Base-by-base conservation (phyloP, 37 sponge, comb jelly and placozoan genomes). In the Haliclona indistincta region DNA sequence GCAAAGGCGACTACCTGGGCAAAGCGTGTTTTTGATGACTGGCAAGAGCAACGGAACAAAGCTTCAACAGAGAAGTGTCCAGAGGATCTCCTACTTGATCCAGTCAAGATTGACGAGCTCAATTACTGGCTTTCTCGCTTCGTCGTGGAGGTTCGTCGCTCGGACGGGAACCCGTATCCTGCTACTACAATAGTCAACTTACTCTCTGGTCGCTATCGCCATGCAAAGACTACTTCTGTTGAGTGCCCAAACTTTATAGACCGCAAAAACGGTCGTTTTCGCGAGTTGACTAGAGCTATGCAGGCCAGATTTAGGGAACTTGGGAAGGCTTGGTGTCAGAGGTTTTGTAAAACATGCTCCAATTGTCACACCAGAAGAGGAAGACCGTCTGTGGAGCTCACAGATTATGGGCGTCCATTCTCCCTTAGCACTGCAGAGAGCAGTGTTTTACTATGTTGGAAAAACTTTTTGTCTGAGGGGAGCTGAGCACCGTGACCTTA, bases 371-470 rank as follows among this genome's bases (percentile, higher is more conserved):
- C 17, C 5, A n/a, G 56, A 53, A 6, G 65, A 63, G n/a, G 78
- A 77, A 51, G 49, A 30, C n/a, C 11, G 11, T 0, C 36, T 77
- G 68, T 66, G 67, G 78, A 35, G 17, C 15, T 17, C 25, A 32
- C 43, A 43, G 36, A 38, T 74, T 32, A 37, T 74, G 38, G 61
- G 74, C 20, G 45, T 34, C 22, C n/a, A 56, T 22, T 17, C 20
- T 36, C 78, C 78, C 17, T n/a, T 13, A 7, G 37, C 78, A 6
- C 39, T 77, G 38, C 29, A 66, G 42, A 62, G 47, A 66, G 68
- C 68, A 29, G 74, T 76, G 32, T 76, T 76, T 56, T 76, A 43
- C 30, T 28, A 37, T 32, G 56, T 56, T 74, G 74, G 74, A 22
- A 56, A 25, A 74, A 47, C n/a, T 56, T 74, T 55, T 74, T 19